phyloP scores from a whole-genome alignment of 1,140 invertebrate genomes.

The Caerostris extrusa region DNA sequence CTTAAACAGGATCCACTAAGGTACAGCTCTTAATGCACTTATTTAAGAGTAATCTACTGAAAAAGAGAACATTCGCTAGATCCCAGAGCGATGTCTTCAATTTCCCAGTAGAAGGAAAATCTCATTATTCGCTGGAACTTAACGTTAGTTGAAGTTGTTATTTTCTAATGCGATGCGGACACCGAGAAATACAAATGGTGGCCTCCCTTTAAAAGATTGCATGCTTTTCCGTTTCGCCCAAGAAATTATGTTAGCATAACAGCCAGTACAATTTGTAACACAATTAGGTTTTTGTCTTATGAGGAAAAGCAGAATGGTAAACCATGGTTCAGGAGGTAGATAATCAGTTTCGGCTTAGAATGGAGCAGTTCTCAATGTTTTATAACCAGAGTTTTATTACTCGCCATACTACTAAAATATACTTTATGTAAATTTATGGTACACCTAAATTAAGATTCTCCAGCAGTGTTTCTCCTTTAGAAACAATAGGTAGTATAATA shows the following conservation, averaged over 20 bases:
- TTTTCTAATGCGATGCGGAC: neutral
- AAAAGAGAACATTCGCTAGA: neutral
- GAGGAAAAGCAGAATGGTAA: neutral
- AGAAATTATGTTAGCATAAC: neutral
- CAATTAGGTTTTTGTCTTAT: neutral
- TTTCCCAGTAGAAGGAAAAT: conserved; percentile 13
- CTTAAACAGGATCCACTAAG: neutral
- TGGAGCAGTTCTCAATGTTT: neutral
- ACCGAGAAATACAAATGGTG: neutral
- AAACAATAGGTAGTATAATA: no score
- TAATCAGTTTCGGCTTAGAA: neutral
- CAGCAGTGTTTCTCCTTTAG: no score
- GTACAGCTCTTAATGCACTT: conserved; percentile 27
- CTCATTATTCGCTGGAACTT: conserved; percentile 7
- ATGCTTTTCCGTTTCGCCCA: neutral
- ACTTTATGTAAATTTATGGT: neutral
- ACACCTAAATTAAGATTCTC: no score
- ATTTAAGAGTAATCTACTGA: conserved; percentile 50
- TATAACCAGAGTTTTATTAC: neutral
- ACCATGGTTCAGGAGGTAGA: neutral
- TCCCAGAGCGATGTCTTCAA: conserved; percentile 33
- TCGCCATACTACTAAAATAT: neutral
- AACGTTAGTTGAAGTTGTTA: neutral
- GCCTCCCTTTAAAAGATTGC: neutral
- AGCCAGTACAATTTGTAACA: neutral